These are phyloP conservation scores for Brachyrhaphis roseni DNA, from an alignment of 2,797 vertebrate species.

Conservation along the genomic window DNA sequence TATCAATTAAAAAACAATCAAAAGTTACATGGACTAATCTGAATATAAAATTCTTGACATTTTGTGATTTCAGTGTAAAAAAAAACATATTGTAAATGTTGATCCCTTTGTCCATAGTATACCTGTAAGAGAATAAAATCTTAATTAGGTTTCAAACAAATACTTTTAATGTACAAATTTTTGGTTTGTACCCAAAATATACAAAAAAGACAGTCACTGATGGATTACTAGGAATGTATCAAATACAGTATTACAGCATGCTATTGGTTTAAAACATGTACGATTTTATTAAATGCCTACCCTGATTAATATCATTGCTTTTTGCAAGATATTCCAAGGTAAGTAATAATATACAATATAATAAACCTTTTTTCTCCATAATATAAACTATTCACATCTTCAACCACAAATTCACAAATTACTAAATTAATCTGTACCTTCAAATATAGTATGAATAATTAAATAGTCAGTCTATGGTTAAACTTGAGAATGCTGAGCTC, in stretches of 20 bases:
- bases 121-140: slow-evolving; percentile 27
- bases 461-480: slow-evolving; percentile 20
- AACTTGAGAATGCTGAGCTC: slow-evolving; percentile 32
- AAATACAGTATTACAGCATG: background rate
- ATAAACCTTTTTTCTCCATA: background rate
- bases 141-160: slow-evolving; percentile 8
- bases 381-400: slow-evolving; percentile 6
- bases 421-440: slow-evolving; percentile 24
- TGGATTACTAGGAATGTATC: background rate
- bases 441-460: slow-evolving; percentile 42
- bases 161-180: slow-evolving; percentile 34
- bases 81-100: slow-evolving; percentile 32
- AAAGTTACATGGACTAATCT: background rate
- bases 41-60: background rate
- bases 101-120: slow-evolving; percentile 42
- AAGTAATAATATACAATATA: background rate
- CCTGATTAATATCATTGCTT: background rate
- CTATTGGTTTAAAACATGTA: background rate
- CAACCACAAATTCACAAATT: slow-evolving; percentile 17
- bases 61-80: background rate
- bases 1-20: no score
- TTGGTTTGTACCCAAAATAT: background rate
- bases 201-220: background rate
- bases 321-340: background rate
- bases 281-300: background rate